Conservation (phyloP, 2,797 vertebrate genomes). For the Dromococcyx pavoninus region DNA sequence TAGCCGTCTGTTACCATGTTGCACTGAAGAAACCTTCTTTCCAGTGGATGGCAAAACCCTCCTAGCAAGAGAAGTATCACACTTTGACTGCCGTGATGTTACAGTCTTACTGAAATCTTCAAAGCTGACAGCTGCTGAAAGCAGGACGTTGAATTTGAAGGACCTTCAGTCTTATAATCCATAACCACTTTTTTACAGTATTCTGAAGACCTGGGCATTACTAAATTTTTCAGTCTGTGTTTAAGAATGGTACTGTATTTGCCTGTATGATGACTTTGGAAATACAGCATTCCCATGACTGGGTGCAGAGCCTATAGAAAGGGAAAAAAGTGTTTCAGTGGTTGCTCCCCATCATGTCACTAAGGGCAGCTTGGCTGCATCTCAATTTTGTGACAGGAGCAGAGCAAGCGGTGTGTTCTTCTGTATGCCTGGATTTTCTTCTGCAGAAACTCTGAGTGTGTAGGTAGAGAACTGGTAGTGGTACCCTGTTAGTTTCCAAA, state of each 20-base stretch:
- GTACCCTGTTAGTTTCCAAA: background rate
- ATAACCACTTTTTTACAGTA: background rate
- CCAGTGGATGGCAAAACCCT: background rate
- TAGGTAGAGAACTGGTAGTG: background rate
- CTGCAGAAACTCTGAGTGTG: background rate
- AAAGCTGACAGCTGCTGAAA: background rate
- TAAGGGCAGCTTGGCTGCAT: background rate
- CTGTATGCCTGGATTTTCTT: background rate
- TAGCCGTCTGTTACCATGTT: background rate
- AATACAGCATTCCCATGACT: background rate
- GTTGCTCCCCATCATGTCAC: background rate
- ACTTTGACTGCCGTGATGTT: background rate
- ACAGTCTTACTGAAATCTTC: background rate
- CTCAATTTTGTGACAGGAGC: background rate
- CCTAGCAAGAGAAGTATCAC: background rate
- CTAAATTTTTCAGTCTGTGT: background rate
- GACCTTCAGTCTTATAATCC: background rate
- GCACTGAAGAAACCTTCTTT: background rate
- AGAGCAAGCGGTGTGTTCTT: background rate
- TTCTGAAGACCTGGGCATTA: background rate
- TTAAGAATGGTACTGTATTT: background rate
- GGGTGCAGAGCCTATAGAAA: fast-evolving
- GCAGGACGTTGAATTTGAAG: background rate
- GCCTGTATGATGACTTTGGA: background rate
- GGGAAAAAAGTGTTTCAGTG: background rate